Percentiles rank a stretch among this genome's conserved stretches.
Evolutionary conservation across 2,888 invertebrate genomes (phyloP).

Genomic region (Spodoptera picta): DNA sequence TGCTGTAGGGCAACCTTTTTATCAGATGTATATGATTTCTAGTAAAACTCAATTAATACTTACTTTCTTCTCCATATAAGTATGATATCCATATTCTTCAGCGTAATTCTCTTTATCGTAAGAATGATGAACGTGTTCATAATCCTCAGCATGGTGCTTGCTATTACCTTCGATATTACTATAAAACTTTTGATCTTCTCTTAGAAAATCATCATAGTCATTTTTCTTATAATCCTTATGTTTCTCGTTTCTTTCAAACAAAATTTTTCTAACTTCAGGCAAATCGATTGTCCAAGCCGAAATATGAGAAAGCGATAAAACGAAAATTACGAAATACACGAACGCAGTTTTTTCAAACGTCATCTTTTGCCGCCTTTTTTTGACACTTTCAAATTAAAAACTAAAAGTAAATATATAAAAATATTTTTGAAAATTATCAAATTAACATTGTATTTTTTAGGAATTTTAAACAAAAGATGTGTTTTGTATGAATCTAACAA

Average conservation of each 20-base stretch:
- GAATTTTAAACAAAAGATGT: no score
- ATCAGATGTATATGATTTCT: no score
- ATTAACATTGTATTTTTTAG: no score
- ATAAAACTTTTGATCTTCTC: conserved; percentile 51
- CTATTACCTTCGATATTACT: conserved; percentile 68
- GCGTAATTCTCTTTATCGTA: conserved; percentile 64
- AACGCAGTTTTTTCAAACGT: conserved; percentile 51
- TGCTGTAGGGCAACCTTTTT: no score
- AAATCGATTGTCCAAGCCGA: conserved; percentile 79
- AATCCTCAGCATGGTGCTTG: conserved; percentile 60
- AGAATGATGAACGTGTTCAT: conserved; percentile 35
- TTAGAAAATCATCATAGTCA: conserved; percentile 47
- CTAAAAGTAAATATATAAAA: background rate
- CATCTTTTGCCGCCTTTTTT: conserved; percentile 55
- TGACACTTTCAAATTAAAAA: conserved; percentile 5
- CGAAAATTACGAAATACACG: conserved; percentile 54
- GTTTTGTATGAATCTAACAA: background rate
- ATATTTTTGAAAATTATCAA: no score
- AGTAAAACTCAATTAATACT: conserved; percentile 37
- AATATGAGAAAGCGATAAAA: conserved; percentile 63
- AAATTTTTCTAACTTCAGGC: conserved; percentile 72
- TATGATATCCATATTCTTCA: conserved; percentile 67
- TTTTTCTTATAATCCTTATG: conserved; percentile 34
- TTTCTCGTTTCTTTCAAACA: conserved; percentile 66
- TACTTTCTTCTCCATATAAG: conserved; percentile 79